Evolutionary conservation across 2,113 vertebrate species (phyloP), one percentile per base, ranked within the genome.

Genomic region (Motacilla alba): DNA sequence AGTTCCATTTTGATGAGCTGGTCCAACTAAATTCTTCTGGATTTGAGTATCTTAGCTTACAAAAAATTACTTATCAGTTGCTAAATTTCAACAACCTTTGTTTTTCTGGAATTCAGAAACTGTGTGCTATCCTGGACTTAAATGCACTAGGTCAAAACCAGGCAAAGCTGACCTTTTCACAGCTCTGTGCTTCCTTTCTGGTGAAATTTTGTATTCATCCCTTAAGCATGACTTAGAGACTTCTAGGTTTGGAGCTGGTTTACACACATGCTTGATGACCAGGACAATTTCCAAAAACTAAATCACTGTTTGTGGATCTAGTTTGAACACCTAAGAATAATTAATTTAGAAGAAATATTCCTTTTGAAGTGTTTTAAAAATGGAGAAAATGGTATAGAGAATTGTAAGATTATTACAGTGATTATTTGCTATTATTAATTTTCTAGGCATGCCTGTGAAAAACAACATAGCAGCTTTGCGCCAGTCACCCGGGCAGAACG

Each of bases 391-490:
- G 0, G 12, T 75, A 14, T 30, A 63, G 58, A 73, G 90, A 90
- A 52, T 11, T 9, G 3, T 73, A 39, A 8, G 10, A 63, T 35
- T 22, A 49, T 43, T 82, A 23, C 28, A 44, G 3, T 87, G 37
- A 78, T 73, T 47, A 85, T 62, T 80, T 80, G 30, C 26, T 52
- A 1, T 62, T 94, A 30, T 87, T 76, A 12, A 63, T 80, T 74
- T 92, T 28, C 92, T 95, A 99, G 99, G 99, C 28, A 98, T 99
- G 98, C 99, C 99, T 15, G 97, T 98, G 78, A 99, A 98, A 93
- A 98, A 98, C 1, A 98, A 98, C 28, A 95, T 98, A 21, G 99
- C 99, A 2, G 98, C 99, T 5, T 90, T 99, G 83, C 99, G 98
- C 85, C 99, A 99, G 52, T 97, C 98, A 31, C 98, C 99, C 0